Conservation (phyloP, 2,113 vertebrate genomes). For the human (Homo sapiens) region GRCh38 chr13:60938001-60938500, state of each 20-base stretch:
- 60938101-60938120: background rate
- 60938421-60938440: background rate
- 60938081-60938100: constrained; percentile 69
- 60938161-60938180: constrained; percentile 55
- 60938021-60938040: constrained; percentile 50
- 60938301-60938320: background rate
- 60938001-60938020: constrained; percentile 41
- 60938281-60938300: background rate
- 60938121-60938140: constrained; percentile 49
- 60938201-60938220: constrained; percentile 13
- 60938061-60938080: constrained; percentile 16
- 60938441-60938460: background rate
- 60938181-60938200: constrained; percentile 48
- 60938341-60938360: background rate
- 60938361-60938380: background rate
- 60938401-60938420: background rate
- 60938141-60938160: constrained; percentile 29
- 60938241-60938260: background rate
- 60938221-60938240: background rate
- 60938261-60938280: background rate
- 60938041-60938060: constrained; percentile 52
- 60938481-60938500: background rate
- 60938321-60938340: background rate
- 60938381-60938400: background rate
- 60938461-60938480: background rate